Evolutionary conservation across 2,888 invertebrate genomes (phyloP).

Genomic region (Deilephila elpenor): DNA sequence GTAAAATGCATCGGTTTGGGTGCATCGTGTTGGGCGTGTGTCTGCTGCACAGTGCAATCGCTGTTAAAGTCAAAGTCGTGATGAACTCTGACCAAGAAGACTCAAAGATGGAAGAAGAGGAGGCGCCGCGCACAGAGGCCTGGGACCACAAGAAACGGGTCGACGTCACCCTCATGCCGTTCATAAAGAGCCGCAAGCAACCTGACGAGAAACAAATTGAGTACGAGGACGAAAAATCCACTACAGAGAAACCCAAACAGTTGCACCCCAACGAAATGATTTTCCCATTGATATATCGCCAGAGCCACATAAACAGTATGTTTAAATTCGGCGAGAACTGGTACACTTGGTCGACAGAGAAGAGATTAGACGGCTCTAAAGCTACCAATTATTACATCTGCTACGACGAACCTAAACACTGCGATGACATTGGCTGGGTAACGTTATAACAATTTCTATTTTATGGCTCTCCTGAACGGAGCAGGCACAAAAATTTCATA

Average conservation of each 20-base stretch:
- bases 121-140: constrained; percentile 51
- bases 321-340: constrained; percentile 79
- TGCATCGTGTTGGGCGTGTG: constrained; percentile 50
- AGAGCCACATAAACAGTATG: constrained; percentile 77
- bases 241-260: constrained; percentile 60
- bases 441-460: constrained; percentile 34
- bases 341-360: constrained; percentile 79
- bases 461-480: background rate
- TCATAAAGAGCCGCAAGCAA: constrained; percentile 56
- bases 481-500: background rate
- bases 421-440: constrained; percentile 80
- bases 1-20: constrained; percentile 54
- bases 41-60: constrained; percentile 53
- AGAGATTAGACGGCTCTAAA: constrained; percentile 70
- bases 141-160: constrained; percentile 56
- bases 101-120: constrained; percentile 68
- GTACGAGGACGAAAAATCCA: constrained; percentile 61
- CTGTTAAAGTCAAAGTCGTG: constrained; percentile 75
- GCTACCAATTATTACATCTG: constrained; percentile 73
- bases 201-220: constrained; percentile 53
- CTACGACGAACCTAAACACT: constrained; percentile 76
- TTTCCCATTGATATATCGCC: constrained; percentile 74
- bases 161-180: constrained; percentile 61
- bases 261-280: constrained; percentile 76
- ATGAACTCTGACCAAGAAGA: constrained; percentile 75